phyloP scores from a whole-genome alignment of 2,797 vertebrate species.

The Lepilemur septentrionalis region DNA sequence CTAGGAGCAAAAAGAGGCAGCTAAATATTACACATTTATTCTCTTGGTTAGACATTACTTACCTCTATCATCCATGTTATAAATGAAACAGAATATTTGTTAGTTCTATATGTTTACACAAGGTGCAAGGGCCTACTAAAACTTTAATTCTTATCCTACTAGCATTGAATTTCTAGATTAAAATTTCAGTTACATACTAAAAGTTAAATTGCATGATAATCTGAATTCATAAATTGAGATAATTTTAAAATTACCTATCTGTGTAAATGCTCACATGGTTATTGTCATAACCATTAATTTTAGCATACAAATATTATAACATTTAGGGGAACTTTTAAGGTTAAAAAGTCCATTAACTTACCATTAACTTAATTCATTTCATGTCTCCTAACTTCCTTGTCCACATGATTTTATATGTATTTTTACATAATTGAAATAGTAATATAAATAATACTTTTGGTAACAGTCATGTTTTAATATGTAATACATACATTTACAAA shows the following conservation, averaged over 20 bases:
- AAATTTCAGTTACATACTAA: not conserved
- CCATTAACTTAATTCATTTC: not conserved
- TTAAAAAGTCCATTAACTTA: conserved; percentile 11
- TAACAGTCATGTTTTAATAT: not conserved
- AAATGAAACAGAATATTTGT: not conserved
- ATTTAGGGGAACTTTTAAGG: conserved; percentile 3
- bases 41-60: not conserved
- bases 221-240: not conserved
- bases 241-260: not conserved
- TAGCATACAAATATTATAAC: not conserved
- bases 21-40: conserved; percentile 1
- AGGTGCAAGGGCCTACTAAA: not conserved
- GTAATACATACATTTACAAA: not conserved
- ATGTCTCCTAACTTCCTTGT: conserved; percentile 10
- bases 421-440: not conserved
- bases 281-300: not conserved
- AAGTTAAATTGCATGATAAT: not conserved
- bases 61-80: not conserved
- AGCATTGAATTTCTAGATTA: not conserved
- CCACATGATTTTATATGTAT: not conserved
- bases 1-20: conserved; percentile 81
- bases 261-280: not conserved
- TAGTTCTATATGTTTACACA: not conserved
- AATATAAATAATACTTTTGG: not conserved
- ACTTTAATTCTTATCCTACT: not conserved